Conservation (phyloP, 1,140 invertebrate species). For the Lasioglossum baleicum region DNA sequence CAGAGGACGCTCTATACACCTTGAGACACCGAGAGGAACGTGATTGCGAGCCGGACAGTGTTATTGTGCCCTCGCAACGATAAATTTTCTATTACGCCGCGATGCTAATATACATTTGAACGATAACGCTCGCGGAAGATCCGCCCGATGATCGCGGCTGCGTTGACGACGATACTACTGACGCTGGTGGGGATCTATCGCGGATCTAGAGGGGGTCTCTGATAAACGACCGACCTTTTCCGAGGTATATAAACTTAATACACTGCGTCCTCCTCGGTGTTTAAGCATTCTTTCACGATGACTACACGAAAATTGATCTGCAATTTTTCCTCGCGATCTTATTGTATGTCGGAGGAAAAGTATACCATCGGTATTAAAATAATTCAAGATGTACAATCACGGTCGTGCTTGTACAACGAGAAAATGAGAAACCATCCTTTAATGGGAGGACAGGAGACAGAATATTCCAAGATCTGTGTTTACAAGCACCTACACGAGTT, state of each 20-base stretch:
- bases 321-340: too few species aligned
- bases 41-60: constrained; percentile 25
- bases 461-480: too few species aligned
- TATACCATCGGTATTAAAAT: too few species aligned
- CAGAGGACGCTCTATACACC: not conserved
- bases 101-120: constrained; percentile 38
- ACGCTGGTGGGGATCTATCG: not conserved
- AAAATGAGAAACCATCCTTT: too few species aligned
- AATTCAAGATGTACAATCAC: too few species aligned
- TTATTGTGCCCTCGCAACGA: constrained; percentile 13
- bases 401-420: too few species aligned
- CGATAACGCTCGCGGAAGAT: constrained; percentile 43
- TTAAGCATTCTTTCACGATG: too few species aligned
- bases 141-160: constrained; percentile 24
- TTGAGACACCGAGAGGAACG: constrained; percentile 27
- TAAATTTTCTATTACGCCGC: constrained; percentile 43
- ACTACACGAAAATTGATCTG: too few species aligned
- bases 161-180: constrained; percentile 42
- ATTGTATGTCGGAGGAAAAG: too few species aligned
- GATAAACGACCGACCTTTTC: not conserved
- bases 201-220: not conserved
- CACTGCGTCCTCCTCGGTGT: not conserved
- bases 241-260: not conserved
- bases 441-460: too few species aligned
- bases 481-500: too few species aligned